Evolutionary conservation across 2,888 invertebrate species (phyloP).

Genomic region (Nesidiocoris tenuis): DNA sequence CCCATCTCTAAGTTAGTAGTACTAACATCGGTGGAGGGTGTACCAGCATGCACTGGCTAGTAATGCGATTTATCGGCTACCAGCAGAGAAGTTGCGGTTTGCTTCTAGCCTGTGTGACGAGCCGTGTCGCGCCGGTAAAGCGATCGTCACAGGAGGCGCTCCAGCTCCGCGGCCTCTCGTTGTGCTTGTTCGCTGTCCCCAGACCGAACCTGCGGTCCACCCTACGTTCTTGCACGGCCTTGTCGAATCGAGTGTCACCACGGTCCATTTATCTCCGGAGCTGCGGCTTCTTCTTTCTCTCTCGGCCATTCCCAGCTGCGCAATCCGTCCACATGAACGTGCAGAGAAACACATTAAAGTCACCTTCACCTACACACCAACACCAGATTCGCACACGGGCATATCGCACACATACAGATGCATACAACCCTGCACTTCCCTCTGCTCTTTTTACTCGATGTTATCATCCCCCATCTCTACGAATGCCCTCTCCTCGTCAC

Average conservation of each 20-base stretch:
- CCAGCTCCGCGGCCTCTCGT: background rate
- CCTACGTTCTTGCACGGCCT: background rate
- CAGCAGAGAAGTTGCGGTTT: background rate
- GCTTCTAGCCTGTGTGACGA: background rate
- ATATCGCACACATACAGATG: background rate
- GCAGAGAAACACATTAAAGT: background rate
- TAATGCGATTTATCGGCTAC: background rate
- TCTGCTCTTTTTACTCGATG: too few relatives aligned
- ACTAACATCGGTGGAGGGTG: too few relatives aligned
- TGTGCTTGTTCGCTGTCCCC: background rate
- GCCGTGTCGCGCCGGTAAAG: background rate
- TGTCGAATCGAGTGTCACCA: background rate
- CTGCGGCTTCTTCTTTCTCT: background rate
- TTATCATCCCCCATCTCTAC: too few relatives aligned
- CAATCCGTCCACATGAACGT: background rate
- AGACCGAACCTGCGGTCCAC: background rate
- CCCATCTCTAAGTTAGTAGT: too few relatives aligned
- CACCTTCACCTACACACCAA: too few relatives aligned
- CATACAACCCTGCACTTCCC: too few relatives aligned
- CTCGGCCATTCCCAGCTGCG: background rate
- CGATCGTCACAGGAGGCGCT: too few relatives aligned
- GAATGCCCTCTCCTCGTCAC: too few relatives aligned
- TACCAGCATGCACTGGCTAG: too few relatives aligned
- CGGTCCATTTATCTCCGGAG: background rate
- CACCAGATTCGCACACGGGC: too few relatives aligned